These are phyloP conservation scores for Lutjanus argentimaculatus DNA, from an alignment of 2,797 vertebrate species.

Conservation along the genomic window DNA sequence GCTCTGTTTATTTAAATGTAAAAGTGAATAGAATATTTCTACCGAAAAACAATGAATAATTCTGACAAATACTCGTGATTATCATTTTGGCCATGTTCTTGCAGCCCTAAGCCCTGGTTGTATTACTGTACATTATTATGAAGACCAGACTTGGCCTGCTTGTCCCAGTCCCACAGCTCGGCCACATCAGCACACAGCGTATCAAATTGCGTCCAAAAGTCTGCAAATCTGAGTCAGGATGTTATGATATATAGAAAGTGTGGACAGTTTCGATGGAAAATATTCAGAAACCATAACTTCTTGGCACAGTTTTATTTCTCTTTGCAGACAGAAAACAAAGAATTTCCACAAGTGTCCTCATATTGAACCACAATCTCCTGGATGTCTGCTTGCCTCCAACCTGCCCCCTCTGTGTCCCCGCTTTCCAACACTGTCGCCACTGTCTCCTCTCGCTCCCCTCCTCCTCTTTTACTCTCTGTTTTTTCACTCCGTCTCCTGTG, in stretches of 20 bases:
- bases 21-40: no score
- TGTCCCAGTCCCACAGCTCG: constrained; percentile 7
- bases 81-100: no score
- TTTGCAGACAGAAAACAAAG: constrained; percentile 39
- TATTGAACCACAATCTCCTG: constrained; percentile 49
- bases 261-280: constrained; percentile 43
- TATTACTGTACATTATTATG: background rate
- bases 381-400: constrained; percentile 15
- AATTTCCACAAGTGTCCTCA: constrained; percentile 51
- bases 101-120: background rate
- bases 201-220: constrained; percentile 48
- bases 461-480: constrained; percentile 31
- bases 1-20: no score
- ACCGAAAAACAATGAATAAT: no score
- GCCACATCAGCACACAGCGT: constrained; percentile 47
- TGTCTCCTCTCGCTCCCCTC: constrained; percentile 32
- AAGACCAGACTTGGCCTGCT: constrained; percentile 10
- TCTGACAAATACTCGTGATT: no score
- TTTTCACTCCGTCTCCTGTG: constrained; percentile 32
- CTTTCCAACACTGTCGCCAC: constrained; percentile 34
- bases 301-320: constrained; percentile 28
- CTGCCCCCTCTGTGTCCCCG: constrained; percentile 22
- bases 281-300: constrained; percentile 38
- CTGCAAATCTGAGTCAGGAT: constrained; percentile 27
- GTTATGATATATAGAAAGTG: constrained; percentile 45